A percentile compares a stretch with the other conserved stretches of the same genome.
These are phyloP conservation scores for Helicorthomorpha holstii DNA, from an alignment of 1,140 invertebrate species.

Conservation along the genomic window DNA sequence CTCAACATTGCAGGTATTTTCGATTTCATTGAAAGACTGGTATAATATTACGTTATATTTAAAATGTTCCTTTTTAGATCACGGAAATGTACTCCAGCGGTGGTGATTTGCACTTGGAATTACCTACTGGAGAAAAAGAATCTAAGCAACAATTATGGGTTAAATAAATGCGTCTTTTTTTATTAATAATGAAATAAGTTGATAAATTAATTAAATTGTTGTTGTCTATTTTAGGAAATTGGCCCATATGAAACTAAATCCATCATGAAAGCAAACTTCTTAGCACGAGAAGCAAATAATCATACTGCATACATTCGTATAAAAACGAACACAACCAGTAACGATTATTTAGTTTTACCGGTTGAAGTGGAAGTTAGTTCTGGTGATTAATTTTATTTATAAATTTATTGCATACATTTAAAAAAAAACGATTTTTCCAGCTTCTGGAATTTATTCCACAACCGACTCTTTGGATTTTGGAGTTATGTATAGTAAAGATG, in stretches of 20 bases:
- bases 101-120: constrained; percentile 72
- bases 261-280: constrained; percentile 68
- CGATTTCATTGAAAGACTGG: not conserved
- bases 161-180: constrained; percentile 8
- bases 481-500: constrained; percentile 47
- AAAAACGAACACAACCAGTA: constrained; percentile 44
- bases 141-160: constrained; percentile 64
- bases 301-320: constrained; percentile 67
- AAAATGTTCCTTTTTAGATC: constrained; percentile 35
- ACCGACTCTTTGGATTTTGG: constrained; percentile 70
- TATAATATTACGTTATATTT: not conserved
- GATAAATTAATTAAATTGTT: not conserved
- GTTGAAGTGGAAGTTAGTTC: constrained; percentile 71
- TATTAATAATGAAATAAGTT: not conserved
- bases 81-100: constrained; percentile 81
- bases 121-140: constrained; percentile 62
- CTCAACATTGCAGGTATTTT: constrained; percentile 56
- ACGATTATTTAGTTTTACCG: constrained; percentile 54
- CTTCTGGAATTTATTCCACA: constrained; percentile 53
- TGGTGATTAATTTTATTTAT: constrained; percentile 15
- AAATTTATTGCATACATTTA: no score
- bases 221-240: constrained; percentile 44
- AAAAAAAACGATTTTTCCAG: no score
- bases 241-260: constrained; percentile 74
- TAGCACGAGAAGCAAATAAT: constrained; percentile 55